phyloP scores from a whole-genome alignment of 2,797 vertebrate genomes.

The Sus cebifrons region DNA sequence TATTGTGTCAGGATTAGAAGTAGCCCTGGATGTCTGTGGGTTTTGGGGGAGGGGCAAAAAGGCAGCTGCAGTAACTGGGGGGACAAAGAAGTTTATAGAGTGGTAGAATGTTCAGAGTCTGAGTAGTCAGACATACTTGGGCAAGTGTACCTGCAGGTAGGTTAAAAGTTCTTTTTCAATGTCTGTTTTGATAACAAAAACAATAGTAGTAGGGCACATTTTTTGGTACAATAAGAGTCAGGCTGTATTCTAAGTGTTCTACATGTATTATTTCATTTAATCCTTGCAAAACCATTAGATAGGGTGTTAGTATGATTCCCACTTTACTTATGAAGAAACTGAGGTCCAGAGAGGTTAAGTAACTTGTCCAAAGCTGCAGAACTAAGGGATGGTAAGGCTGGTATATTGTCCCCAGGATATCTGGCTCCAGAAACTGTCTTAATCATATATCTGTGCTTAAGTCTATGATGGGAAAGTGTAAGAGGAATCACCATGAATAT shows the following conservation, averaged over 20 bases:
- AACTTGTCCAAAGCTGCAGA: background rate
- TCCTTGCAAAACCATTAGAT: background rate
- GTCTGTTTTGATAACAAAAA: slow-evolving; percentile 30
- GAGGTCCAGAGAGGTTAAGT: background rate
- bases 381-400: background rate
- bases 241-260: background rate
- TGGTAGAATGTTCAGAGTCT: background rate
- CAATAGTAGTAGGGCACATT: background rate
- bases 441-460: background rate
- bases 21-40: background rate
- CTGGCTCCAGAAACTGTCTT: background rate
- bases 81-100: background rate
- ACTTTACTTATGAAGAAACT: background rate
- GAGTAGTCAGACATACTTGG: background rate
- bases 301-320: background rate
- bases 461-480: background rate
- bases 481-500: background rate
- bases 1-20: background rate
- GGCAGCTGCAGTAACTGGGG: background rate
- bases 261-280: background rate
- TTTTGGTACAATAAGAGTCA: background rate
- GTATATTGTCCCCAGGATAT: background rate
- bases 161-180: slow-evolving; percentile 9
- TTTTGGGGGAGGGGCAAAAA: background rate
- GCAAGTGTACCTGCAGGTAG: background rate